A percentile compares a stretch with the other conserved stretches of the same genome.
These are phyloP conservation scores for Agelas oroides DNA, from an alignment of 37 sponge, comb jelly and placozoan species.

Conservation along the genomic window DNA sequence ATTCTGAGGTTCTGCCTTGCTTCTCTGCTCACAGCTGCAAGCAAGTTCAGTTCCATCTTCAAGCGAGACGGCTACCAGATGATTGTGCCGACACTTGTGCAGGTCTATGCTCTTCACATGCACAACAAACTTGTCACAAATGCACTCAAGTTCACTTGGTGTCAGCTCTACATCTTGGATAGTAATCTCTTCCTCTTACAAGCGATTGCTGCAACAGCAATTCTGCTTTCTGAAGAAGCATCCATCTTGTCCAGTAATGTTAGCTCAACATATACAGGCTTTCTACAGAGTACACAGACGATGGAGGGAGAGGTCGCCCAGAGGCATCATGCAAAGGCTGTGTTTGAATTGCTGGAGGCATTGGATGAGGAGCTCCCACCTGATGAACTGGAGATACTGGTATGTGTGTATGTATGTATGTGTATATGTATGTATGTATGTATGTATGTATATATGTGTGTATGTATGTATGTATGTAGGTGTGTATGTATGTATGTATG, in stretches of 20 bases:
- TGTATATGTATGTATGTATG: not conserved
- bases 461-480: too few relatives aligned
- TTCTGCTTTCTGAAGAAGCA: conserved; percentile 40
- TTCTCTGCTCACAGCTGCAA: conserved; percentile 34
- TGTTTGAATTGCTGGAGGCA: conserved; percentile 34
- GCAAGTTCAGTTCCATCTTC: conserved; percentile 59
- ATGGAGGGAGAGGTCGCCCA: conserved; percentile 26
- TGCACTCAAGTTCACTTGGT: conserved; percentile 65
- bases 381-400: conserved; percentile 44
- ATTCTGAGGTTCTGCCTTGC: conserved; percentile 55
- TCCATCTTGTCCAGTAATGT: conserved; percentile 25
- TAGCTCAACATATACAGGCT: conserved; percentile 6
- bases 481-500: too few relatives aligned
- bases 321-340: conserved; percentile 25
- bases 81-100: conserved; percentile 65
- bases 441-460: not conserved
- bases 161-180: conserved; percentile 35
- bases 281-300: not conserved
- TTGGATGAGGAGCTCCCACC: not conserved
- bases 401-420: not conserved
- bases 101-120: conserved; percentile 74
- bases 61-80: conserved; percentile 53
- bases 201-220: conserved; percentile 50
- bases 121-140: conserved; percentile 54
- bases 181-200: conserved; percentile 57